A percentile compares a stretch with the other conserved stretches of the same genome.
These are phyloP conservation scores for Acanthoscelides obtectus DNA, from an alignment of 2,888 invertebrate genomes.

Conservation along the genomic window DNA sequence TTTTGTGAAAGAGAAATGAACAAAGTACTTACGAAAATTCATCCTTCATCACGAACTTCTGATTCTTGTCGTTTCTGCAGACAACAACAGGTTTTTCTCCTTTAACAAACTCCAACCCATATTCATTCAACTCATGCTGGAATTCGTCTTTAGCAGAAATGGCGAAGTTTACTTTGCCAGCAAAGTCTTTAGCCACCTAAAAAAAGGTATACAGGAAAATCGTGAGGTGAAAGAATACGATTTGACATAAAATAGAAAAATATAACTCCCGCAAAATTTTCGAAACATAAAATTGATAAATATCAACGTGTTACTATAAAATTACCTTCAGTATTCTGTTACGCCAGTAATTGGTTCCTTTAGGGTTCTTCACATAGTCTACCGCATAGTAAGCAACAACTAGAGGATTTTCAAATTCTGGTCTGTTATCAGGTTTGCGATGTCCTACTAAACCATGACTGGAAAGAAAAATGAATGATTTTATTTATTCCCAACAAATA, in stretches of 20 bases:
- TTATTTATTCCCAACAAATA: no score
- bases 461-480: no score
- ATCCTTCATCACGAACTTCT: constrained; percentile 84
- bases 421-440: constrained; percentile 77
- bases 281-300: no score
- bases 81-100: constrained; percentile 88
- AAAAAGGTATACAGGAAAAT: constrained; percentile 1
- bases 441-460: constrained; percentile 86
- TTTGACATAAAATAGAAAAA: no score
- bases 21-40: constrained; percentile 75
- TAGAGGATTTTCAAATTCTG: constrained; percentile 84
- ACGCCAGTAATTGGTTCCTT: constrained; percentile 99
- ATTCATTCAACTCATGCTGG: constrained; percentile 90
- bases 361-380: constrained; percentile 94
- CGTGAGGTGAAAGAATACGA: no score
- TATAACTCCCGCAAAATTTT: no score
- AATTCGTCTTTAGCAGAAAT: constrained; percentile 91
- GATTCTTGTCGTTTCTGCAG: constrained; percentile 75
- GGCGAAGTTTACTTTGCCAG: constrained; percentile 73
- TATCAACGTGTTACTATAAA: no score
- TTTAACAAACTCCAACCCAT: constrained; percentile 80
- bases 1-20: constrained; percentile 19
- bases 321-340: constrained; percentile 86
- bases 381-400: constrained; percentile 90
- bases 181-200: constrained; percentile 55